Conservation (phyloP, 2,797 vertebrate species). For the Enteromius argenteus region DNA sequence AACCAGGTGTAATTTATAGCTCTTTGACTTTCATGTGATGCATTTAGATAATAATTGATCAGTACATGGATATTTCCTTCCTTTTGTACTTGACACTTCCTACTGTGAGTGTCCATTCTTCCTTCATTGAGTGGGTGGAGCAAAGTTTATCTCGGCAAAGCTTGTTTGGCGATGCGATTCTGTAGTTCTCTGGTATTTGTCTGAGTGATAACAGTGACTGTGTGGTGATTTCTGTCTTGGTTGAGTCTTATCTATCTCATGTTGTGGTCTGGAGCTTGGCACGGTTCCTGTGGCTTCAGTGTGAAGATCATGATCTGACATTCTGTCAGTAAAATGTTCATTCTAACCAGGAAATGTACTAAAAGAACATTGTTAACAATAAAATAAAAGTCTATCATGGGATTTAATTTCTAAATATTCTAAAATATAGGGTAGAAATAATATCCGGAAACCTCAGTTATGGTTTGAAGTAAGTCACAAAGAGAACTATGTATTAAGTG, state of each 20-base stretch:
- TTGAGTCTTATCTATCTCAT: not conserved
- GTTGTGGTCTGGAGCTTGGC: not conserved
- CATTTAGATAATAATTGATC: not conserved
- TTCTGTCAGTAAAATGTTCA: not conserved
- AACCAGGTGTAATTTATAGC: not conserved
- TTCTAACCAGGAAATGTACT: not conserved
- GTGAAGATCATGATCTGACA: not conserved
- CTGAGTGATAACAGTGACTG: not conserved
- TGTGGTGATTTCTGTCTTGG: slow-evolving; percentile 6
- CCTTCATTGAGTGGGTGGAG: not conserved
- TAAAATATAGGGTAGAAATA: not conserved
- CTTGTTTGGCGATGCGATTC: not conserved
- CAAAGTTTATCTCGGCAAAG: not conserved
- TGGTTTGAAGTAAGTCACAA: not conserved
- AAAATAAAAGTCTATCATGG: not conserved
- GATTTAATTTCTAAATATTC: not conserved
- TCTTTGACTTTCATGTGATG: not conserved
- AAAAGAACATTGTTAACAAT: not conserved
- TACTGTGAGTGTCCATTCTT: not conserved
- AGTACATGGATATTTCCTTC: not conserved
- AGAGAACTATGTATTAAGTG: not conserved
- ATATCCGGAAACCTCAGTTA: not conserved
- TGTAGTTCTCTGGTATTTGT: slow-evolving; percentile 7
- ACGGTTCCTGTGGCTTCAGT: not conserved
- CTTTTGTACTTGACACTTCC: not conserved